A percentile compares a stretch with the other conserved stretches of the same genome.
Conservation (phyloP, 2,797 vertebrate genomes). For the Hozukius guyotensis region DNA sequence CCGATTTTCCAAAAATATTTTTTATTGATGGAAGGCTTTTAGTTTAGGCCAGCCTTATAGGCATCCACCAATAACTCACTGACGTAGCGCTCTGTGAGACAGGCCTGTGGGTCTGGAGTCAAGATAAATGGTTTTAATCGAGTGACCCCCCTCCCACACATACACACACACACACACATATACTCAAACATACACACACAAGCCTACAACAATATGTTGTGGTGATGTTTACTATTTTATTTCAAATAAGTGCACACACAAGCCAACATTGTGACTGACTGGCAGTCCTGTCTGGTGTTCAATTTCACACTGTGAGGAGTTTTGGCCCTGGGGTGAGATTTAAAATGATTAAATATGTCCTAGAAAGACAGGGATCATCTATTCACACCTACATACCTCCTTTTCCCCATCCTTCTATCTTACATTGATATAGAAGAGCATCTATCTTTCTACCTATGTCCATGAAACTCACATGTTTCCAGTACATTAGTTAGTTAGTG, state of each 20-base stretch:
- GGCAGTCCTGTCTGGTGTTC: background rate
- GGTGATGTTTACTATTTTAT: slow-evolving; percentile 32
- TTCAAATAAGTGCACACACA: background rate
- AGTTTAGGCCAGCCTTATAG: slow-evolving; percentile 30
- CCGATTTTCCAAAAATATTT: slow-evolving; percentile 16
- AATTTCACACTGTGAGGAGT: background rate
- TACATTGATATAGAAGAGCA: background rate
- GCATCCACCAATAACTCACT: slow-evolving; percentile 42
- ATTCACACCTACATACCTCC: background rate
- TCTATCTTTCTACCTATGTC: background rate
- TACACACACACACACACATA: background rate
- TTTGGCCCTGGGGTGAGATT: slow-evolving; percentile 3
- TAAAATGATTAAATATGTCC: slow-evolving; percentile 9
- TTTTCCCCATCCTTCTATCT: background rate
- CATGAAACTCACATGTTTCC: background rate
- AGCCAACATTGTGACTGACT: background rate
- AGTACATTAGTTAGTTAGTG: background rate
- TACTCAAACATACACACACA: slow-evolving; percentile 2
- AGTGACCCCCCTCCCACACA: background rate
- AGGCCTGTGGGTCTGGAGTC: slow-evolving; percentile 46
- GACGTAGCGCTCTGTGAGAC: slow-evolving; percentile 23
- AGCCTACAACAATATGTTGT: background rate
- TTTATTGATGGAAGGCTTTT: slow-evolving; percentile 50
- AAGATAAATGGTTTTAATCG: slow-evolving; percentile 68
- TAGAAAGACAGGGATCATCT: background rate